These are phyloP conservation scores for Spheniscus humboldti DNA, from an alignment of 2,797 vertebrate species.

Conservation along the genomic window DNA sequence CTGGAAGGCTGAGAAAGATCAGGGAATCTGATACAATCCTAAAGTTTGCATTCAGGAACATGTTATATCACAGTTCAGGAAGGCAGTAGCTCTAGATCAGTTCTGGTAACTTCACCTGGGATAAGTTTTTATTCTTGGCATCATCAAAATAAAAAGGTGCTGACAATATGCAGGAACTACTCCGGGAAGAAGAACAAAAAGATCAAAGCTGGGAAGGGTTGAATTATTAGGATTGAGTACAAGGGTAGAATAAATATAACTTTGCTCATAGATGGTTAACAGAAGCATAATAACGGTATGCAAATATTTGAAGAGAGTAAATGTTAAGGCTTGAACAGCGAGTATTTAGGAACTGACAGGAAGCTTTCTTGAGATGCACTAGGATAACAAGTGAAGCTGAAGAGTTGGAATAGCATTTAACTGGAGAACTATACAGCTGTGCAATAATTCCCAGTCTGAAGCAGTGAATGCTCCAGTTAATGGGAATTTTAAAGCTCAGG, in stretches of 20 bases:
- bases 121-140: neutral
- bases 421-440: neutral
- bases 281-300: neutral
- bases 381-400: neutral
- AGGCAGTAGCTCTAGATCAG: neutral
- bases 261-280: constrained; percentile 34
- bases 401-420: neutral
- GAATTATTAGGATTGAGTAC: neutral
- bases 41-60: neutral
- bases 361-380: neutral
- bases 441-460: neutral
- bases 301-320: constrained; percentile 32
- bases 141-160: neutral
- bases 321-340: constrained; percentile 42
- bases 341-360: neutral
- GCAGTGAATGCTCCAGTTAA: neutral
- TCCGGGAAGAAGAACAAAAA: neutral
- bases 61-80: neutral
- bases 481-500: neutral
- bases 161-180: neutral
- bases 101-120: neutral
- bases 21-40: neutral
- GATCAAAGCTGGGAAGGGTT: constrained; percentile 4
- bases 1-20: neutral
- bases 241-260: neutral